Conservation (phyloP, 2,888 invertebrate species). For the Drosophila aldrichi region DNA sequence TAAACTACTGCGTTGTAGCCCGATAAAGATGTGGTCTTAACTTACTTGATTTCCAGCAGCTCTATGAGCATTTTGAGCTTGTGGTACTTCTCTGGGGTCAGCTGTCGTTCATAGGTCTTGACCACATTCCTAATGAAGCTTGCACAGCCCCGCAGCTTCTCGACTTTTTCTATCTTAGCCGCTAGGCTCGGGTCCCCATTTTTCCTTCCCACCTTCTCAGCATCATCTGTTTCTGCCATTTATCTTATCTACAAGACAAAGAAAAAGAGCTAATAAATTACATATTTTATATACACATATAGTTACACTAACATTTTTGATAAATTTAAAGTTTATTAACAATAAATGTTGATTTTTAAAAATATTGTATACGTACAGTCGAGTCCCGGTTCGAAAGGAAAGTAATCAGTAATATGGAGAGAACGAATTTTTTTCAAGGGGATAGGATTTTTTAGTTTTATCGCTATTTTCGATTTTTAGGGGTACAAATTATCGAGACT, state of each 20-base stretch:
- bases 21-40: not conserved
- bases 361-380: no score
- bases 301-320: no score
- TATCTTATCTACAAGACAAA: not conserved
- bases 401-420: no score
- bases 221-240: conserved; percentile 18
- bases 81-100: conserved; percentile 64
- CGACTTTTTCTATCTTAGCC: conserved; percentile 40
- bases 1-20: not conserved
- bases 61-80: conserved; percentile 74
- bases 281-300: no score
- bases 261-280: no score
- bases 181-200: not conserved
- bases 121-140: conserved; percentile 91
- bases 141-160: conserved; percentile 86
- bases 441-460: no score
- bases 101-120: conserved; percentile 31
- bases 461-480: no score
- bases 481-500: no score
- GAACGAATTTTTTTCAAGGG: no score
- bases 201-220: not conserved
- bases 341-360: no score
- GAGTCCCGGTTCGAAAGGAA: no score
- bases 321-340: no score
- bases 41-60: conserved; percentile 71